Evolutionary conservation across 2,113 vertebrate genomes (phyloP), one percentile per base, ranked within the genome.

Genomic region (Notarius lentiginosus): DNA sequence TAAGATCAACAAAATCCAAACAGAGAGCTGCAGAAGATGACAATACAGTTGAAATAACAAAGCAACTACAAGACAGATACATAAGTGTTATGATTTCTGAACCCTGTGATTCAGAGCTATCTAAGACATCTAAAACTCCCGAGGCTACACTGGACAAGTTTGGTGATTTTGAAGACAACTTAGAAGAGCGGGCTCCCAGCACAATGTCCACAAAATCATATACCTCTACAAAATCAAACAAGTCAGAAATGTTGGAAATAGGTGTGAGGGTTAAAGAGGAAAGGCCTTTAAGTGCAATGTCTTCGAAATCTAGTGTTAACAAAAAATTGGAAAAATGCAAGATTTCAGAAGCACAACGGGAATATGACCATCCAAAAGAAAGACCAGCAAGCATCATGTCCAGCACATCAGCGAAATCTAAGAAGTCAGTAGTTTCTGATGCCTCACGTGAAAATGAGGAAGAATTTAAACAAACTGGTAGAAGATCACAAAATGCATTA

Each of bases 361-460:
- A n/a, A 58, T 56, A 18, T 85, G 49, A 83, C 10, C 24, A 65
- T 24, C 17, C 66, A 70, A 34, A 83, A 49, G 65, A 90, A 72
- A 88, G 89, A 88, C 85, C 89, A 2, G 83, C 89, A 92, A 93
- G 93, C 91, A 90, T 92, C 90, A 90, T 89, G 86, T 93, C 88
- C 58, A 56, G 76, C 47, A 20, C 49, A 7, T 84, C 87, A n/a
- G 55, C 20, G 20, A 86, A 82, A 80, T 88, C 82, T 58, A 86
- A 84, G 9, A 82, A 82, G 17, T 83, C 76, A 51, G 77, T 47
- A 88, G 18, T 89, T 63, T 75, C 88, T n/a, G 47, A 84, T 87
- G 49, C 22, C 7, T 30, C 30, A 9, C 27, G 51, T 86, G 20
- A 72, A 80, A 70, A 72, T 72, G 89, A 91, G 51, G 87, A 88